A percentile compares a stretch with the other conserved stretches of the same genome.
Conservation (phyloP, 2,113 vertebrate genomes). For the Poeciliopsis occidentalis region DNA sequence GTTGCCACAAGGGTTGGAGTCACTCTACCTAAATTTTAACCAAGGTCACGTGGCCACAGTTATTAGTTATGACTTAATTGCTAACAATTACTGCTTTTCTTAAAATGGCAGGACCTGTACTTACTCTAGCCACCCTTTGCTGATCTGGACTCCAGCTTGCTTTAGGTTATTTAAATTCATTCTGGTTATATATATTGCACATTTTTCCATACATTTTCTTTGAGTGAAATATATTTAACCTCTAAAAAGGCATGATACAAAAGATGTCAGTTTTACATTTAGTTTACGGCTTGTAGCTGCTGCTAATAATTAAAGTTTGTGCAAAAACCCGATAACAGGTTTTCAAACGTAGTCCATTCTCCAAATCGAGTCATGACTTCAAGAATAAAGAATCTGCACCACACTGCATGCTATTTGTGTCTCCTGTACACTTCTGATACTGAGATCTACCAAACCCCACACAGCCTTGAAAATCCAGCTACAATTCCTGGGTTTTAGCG, state of each 20-base stretch:
- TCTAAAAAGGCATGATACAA: neutral
- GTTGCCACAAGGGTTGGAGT: neutral
- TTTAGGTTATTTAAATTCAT: neutral
- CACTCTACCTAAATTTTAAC: neutral
- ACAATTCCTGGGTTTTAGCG: slow-evolving; percentile 68
- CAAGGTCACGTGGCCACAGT: neutral
- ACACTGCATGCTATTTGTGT: slow-evolving; percentile 24
- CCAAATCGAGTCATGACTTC: slow-evolving; percentile 1
- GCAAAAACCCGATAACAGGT: neutral
- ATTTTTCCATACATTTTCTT: neutral
- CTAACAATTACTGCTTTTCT: too few species aligned
- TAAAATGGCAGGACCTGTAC: neutral
- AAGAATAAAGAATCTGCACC: slow-evolving; percentile 16
- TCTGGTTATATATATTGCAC: neutral
- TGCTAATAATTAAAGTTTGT: neutral
- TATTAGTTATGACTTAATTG: neutral
- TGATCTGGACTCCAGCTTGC: too few species aligned
- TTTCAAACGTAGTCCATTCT: neutral
- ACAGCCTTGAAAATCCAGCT: slow-evolving; percentile 76
- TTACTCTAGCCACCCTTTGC: neutral
- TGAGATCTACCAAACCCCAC: slow-evolving; percentile 55
- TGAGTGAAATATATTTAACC: neutral
- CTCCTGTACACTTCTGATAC: slow-evolving; percentile 10
- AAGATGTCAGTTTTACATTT: neutral
- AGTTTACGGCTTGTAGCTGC: neutral